Evolutionary conservation across 2,797 vertebrate genomes (phyloP), one percentile per base, ranked within the genome.

Genomic region (Bradypodion pumilum): DNA sequence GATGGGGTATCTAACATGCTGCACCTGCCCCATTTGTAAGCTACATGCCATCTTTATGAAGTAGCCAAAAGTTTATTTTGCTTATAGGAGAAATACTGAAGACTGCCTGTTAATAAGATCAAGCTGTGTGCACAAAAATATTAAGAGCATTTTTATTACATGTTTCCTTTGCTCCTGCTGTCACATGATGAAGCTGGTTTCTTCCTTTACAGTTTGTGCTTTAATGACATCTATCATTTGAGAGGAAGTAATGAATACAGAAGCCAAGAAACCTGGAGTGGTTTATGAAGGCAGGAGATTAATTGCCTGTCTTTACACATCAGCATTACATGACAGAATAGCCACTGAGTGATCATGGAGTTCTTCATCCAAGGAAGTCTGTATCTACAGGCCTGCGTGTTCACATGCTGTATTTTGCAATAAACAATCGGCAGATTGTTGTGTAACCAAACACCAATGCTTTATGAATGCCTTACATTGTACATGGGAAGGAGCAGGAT

Each of bases 111-210:
- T 72, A 42, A 78, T 82, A 88, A 89, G 73, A 81, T 68, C 70
- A 73, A 70, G 44, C 75, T 60, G 80, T 75, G 15, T 85, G 80
- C 77, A 44, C 83, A 88, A 86, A 90, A 65, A 77, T 60, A 46
- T 88, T 89, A 4, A n/a, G 62, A 63, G 42, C 40, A 62, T 62
- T 81, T 35, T 27, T 29, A 74, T 27, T 8, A 21, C 16, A 32
- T 42, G 19, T 25, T 12, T 52, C 29, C 32, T 52, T 35, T 27
- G 2, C 29, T 42, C 15, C 7, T 70, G 29, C 46, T 80, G 37
- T 75, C 62, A 74, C 59, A 40, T 15, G 21, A 2, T 59, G 46
- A 80, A 75, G 27, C 13, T 56, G 60, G 32, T 27, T 74, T 63
- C 83, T 74, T 72, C 59, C 68, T 66, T n/a, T 72, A 52, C 21